These are phyloP conservation scores for Chaunax sp. DNA, from an alignment of 2,797 vertebrate species.

Conservation along the genomic window DNA sequence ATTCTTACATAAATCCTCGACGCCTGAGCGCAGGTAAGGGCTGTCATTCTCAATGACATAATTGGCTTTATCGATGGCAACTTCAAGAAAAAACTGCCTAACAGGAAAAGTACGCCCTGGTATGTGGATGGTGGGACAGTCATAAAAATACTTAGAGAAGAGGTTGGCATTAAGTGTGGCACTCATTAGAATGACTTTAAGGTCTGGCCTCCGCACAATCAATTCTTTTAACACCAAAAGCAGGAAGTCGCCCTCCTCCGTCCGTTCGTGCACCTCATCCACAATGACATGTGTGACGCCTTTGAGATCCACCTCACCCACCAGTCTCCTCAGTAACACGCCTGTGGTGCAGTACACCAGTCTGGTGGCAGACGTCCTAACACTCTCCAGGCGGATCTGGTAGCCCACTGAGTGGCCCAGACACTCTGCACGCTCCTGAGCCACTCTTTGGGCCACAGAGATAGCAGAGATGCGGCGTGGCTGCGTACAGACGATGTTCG, in stretches of 20 bases:
- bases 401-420: slow-evolving; percentile 94
- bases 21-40: slow-evolving; percentile 87
- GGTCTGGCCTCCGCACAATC: slow-evolving; percentile 88
- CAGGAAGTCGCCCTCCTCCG: slow-evolving; percentile 98
- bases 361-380: slow-evolving; percentile 92
- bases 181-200: slow-evolving; percentile 96
- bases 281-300: slow-evolving; percentile 93
- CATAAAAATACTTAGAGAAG: slow-evolving; percentile 94
- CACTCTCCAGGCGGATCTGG: slow-evolving; percentile 97
- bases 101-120: slow-evolving; percentile 97
- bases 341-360: slow-evolving; percentile 97
- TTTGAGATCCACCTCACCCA: slow-evolving; percentile 89
- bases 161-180: slow-evolving; percentile 95
- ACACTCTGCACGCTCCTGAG: slow-evolving; percentile 92
- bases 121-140: slow-evolving; percentile 91
- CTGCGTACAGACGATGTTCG: slow-evolving; percentile 97
- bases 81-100: slow-evolving; percentile 96
- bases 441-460: slow-evolving; percentile 93
- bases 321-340: slow-evolving; percentile 92
- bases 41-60: slow-evolving; percentile 93
- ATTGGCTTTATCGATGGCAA: slow-evolving; percentile 91
- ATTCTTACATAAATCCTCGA: slow-evolving; percentile 81
- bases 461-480: slow-evolving; percentile 97
- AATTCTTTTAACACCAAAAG: slow-evolving; percentile 95
- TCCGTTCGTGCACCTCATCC: slow-evolving; percentile 98